phyloP scores from a whole-genome alignment of 2,113 vertebrate genomes.

The Irena cyanogastra region DNA sequence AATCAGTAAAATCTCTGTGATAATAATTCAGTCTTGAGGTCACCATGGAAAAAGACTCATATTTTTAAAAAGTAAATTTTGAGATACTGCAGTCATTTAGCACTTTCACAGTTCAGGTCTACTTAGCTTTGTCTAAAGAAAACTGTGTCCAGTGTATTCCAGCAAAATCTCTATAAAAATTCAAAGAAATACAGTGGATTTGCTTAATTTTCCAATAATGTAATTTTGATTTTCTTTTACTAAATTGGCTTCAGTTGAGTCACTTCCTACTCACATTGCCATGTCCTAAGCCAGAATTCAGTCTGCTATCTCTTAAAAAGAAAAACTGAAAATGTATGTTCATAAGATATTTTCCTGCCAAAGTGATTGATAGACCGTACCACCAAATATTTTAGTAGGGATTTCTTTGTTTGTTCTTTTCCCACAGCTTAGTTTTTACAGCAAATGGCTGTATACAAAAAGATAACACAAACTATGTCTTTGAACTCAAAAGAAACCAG shows the following conservation, averaged over 20 bases:
- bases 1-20: neutral
- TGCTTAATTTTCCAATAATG: neutral
- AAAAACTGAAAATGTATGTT: neutral
- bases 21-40: neutral
- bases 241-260: neutral
- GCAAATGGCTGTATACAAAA: neutral
- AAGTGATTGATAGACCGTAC: neutral
- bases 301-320: neutral
- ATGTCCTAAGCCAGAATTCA: neutral
- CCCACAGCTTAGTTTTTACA: neutral
- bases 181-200: neutral
- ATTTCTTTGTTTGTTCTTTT: neutral
- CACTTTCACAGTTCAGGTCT: neutral
- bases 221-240: neutral
- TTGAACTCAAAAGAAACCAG: neutral
- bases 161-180: neutral
- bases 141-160: neutral
- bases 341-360: neutral
- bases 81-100: neutral
- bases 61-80: neutral
- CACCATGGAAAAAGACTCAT: neutral
- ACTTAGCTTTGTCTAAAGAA: neutral
- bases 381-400: neutral
- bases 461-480: neutral
- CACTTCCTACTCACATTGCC: neutral